phyloP scores from a whole-genome alignment of 64 coral and sea anemone genomes.

The Actinia tenebrosa region DNA sequence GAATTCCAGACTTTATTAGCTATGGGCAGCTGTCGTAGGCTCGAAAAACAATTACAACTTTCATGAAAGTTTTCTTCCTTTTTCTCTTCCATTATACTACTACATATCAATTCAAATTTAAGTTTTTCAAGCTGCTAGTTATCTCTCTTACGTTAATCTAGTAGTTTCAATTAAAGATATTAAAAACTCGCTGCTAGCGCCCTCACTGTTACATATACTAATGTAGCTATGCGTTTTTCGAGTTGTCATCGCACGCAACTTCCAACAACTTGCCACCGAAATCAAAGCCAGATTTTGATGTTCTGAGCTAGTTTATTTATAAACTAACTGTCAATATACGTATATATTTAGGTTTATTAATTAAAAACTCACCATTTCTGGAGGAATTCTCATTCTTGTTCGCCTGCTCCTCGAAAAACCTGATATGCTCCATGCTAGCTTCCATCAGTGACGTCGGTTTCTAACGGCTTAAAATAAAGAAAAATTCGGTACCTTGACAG shows the following conservation, averaged over 20 bases:
- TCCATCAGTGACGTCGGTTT: slow-evolving; percentile 13
- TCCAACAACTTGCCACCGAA: neutral
- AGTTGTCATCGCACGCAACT: neutral
- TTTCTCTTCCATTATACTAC: neutral
- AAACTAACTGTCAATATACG: neutral
- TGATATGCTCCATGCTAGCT: neutral
- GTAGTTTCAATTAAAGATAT: neutral
- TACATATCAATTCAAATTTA: neutral
- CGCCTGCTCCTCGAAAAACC: neutral
- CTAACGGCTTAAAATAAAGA: neutral
- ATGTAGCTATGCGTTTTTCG: neutral
- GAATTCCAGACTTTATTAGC: neutral
- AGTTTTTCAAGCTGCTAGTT: neutral
- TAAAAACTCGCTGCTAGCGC: neutral
- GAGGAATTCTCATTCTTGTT: neutral
- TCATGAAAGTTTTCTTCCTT: neutral
- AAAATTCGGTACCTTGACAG: neutral
- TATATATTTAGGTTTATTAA: neutral
- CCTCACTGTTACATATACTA: neutral
- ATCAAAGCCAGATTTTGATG: neutral
- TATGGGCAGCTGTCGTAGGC: neutral
- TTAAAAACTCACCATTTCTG: neutral
- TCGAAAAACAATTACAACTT: neutral
- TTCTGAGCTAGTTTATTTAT: neutral
- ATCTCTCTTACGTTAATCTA: neutral